These are phyloP conservation scores for Rhegmatorhina hoffmannsi DNA, from an alignment of 2,113 vertebrate species.

Conservation along the genomic window DNA sequence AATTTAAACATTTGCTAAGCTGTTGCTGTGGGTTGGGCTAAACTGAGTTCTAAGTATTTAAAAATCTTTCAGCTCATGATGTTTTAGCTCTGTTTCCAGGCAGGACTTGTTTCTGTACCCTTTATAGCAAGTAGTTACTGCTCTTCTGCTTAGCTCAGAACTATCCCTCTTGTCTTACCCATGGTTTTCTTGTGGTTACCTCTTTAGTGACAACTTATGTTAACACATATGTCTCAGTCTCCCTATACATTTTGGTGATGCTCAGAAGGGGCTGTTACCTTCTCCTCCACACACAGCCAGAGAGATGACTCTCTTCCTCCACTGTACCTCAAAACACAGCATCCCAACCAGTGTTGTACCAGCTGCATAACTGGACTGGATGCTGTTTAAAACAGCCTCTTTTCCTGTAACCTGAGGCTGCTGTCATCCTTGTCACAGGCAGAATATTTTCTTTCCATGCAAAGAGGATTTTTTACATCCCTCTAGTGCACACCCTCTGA, in stretches of 20 bases:
- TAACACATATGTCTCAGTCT: fast-evolving
- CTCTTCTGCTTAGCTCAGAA: background rate
- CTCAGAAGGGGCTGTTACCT: background rate
- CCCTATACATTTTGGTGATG: fast-evolving
- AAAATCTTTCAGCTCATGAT: background rate
- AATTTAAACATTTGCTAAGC: background rate
- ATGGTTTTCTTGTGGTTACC: background rate
- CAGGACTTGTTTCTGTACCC: background rate
- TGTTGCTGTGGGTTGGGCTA: background rate
- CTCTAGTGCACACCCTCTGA: background rate
- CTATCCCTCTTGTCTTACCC: background rate
- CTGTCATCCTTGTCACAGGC: background rate
- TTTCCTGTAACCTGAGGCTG: background rate
- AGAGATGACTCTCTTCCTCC: background rate
- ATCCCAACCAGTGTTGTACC: background rate
- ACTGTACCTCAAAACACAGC: background rate
- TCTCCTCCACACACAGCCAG: background rate
- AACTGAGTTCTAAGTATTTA: background rate
- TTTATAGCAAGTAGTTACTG: background rate
- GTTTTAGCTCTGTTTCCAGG: background rate
- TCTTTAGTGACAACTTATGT: background rate
- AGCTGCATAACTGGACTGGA: background rate
- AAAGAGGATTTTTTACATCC: background rate
- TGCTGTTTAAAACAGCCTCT: background rate
- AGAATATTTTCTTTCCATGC: background rate